These are phyloP conservation scores for Junonia oenone DNA, from an alignment of 2,888 invertebrate genomes.

Conservation along the genomic window DNA sequence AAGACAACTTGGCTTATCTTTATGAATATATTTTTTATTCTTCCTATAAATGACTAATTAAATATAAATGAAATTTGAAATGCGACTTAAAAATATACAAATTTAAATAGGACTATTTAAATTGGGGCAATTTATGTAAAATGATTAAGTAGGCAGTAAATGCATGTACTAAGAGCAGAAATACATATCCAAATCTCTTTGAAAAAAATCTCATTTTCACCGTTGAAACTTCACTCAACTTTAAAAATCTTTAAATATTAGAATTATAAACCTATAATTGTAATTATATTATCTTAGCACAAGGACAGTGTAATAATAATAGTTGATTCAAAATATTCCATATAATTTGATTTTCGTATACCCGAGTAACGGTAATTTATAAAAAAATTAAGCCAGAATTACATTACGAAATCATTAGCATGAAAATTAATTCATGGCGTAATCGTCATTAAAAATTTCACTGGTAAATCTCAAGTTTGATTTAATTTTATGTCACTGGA, in stretches of 20 bases:
- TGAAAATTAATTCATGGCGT: too few relatives aligned
- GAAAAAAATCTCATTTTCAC: not conserved
- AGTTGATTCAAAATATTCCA: not conserved
- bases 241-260: not conserved
- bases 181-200: not conserved
- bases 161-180: not conserved
- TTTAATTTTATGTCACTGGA: too few relatives aligned
- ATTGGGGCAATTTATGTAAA: conserved; percentile 17
- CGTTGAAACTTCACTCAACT: not conserved
- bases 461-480: too few relatives aligned
- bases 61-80: conserved; percentile 16
- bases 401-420: too few relatives aligned
- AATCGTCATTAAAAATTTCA: too few relatives aligned
- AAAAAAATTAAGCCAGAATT: too few relatives aligned
- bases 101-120: conserved; percentile 9
- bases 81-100: conserved; percentile 11
- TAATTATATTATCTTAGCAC: conserved; percentile 3
- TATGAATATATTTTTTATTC: conserved; percentile 12
- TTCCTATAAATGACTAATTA: conserved; percentile 2
- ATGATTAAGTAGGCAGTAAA: not conserved
- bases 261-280: not conserved
- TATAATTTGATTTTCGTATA: not conserved
- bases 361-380: not conserved
- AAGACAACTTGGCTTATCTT: conserved; percentile 43
- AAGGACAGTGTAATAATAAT: conserved; percentile 6